A percentile compares a stretch with the other conserved stretches of the same genome.
These are phyloP conservation scores for Aphidoletes aphidimyza DNA, from an alignment of 2,888 invertebrate species.

Conservation along the genomic window DNA sequence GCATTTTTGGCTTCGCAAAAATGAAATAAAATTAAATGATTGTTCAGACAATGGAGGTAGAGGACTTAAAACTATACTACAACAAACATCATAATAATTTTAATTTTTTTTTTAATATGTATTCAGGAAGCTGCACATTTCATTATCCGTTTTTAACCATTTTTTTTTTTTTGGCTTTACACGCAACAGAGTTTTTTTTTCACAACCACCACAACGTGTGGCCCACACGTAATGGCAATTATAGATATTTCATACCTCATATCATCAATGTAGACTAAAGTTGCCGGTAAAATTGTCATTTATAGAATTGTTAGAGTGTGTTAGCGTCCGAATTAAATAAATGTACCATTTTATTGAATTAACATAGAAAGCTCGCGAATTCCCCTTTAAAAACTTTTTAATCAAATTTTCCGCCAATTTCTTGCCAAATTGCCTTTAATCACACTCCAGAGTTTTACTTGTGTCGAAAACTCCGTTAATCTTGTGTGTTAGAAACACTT, in stretches of 20 bases:
- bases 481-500: not conserved
- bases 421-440: conserved; percentile 17
- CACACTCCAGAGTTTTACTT: not conserved
- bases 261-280: not conserved
- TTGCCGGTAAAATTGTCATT: not conserved
- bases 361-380: not conserved
- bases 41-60: conserved; percentile 7
- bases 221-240: not conserved
- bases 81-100: conserved; percentile 26
- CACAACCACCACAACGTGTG: too few species aligned
- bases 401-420: conserved; percentile 34
- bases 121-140: conserved; percentile 44
- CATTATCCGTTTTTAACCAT: conserved; percentile 26
- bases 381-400: not conserved
- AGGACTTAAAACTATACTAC: not conserved
- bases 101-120: not conserved
- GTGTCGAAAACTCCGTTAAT: not conserved
- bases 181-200: not conserved
- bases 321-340: conserved; percentile 4
- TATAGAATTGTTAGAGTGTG: not conserved
- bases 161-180: not conserved
- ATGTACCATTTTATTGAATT: conserved; percentile 6
- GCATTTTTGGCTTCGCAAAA: not conserved
- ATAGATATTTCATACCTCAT: conserved; percentile 20
- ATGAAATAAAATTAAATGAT: not conserved